These are phyloP conservation scores for Dicaeum eximium DNA, from an alignment of 2,113 vertebrate genomes.

Conservation along the genomic window DNA sequence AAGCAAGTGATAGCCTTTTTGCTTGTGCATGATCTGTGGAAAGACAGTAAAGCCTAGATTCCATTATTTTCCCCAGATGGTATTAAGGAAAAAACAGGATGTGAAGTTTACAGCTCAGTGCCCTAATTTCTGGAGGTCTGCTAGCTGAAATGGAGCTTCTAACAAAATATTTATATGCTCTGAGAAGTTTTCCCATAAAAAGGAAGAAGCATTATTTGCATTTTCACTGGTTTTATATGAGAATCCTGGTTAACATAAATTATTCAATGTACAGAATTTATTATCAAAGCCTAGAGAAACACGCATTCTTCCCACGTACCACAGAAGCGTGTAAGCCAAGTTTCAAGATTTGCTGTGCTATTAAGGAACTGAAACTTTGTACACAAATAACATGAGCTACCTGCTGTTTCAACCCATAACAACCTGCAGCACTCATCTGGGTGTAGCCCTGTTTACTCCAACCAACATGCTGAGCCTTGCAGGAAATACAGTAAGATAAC, in stretches of 20 bases:
- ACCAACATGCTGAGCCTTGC: neutral
- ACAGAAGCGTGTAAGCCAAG: neutral
- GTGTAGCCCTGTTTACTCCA: slow-evolving; percentile 21
- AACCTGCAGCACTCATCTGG: neutral
- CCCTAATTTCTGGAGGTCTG: slow-evolving; percentile 46
- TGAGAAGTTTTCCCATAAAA: neutral
- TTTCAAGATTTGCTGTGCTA: neutral
- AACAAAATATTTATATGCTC: slow-evolving; percentile 30
- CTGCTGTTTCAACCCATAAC: neutral
- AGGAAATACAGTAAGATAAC: slow-evolving; percentile 24
- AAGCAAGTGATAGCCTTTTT: neutral
- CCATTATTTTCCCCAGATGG: slow-evolving; percentile 19
- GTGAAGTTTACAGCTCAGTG: slow-evolving; percentile 32
- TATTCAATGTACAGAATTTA: slow-evolving; percentile 27
- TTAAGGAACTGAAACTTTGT: neutral
- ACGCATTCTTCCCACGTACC: fast-evolving
- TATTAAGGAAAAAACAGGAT: slow-evolving; percentile 8
- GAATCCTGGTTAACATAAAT: slow-evolving; percentile 3
- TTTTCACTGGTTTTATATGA: slow-evolving; percentile 17
- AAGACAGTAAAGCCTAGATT: neutral
- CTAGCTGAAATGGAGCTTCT: slow-evolving; percentile 22
- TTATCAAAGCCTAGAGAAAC: neutral
- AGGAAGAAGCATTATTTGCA: slow-evolving; percentile 3
- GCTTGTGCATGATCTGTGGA: neutral
- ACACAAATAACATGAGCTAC: neutral